phyloP scores from a whole-genome alignment of 92 coral and sea anemone species.

The Blastomussa wellsi region DNA sequence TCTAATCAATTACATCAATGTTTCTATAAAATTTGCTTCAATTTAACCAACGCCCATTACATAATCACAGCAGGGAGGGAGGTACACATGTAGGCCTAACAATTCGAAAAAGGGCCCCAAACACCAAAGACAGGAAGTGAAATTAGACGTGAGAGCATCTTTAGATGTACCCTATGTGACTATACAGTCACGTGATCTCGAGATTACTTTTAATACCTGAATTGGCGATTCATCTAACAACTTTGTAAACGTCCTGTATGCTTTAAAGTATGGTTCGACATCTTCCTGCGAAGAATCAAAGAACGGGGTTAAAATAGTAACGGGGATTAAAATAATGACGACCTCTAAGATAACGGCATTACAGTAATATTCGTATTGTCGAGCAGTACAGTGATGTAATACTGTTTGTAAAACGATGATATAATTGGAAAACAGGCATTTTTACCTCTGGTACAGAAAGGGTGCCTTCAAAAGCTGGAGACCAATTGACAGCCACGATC shows the following conservation, averaged over 20 bases:
- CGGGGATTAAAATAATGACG: not conserved
- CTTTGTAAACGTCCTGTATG: conserved; percentile 49
- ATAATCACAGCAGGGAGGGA: too few species aligned
- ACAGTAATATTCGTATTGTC: too few species aligned
- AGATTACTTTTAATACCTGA: conserved; percentile 23
- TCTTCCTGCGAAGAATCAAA: conserved; percentile 39
- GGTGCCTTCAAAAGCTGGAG: conserved; percentile 88
- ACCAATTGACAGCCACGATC: conserved; percentile 84
- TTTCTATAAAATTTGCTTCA: not conserved
- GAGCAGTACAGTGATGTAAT: not conserved
- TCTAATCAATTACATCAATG: not conserved
- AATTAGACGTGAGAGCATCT: not conserved
- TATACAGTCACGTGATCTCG: not conserved
- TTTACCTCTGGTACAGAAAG: conserved; percentile 80
- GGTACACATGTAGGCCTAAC: too few species aligned
- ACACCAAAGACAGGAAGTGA: too few species aligned
- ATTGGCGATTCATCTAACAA: conserved; percentile 47
- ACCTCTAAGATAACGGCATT: not conserved
- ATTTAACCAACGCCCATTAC: not conserved
- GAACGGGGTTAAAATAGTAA: not conserved
- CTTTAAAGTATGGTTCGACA: conserved; percentile 67
- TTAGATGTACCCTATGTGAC: not conserved
- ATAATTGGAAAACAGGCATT: not conserved
- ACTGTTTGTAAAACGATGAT: not conserved
- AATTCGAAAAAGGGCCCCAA: too few species aligned